A percentile compares a stretch with the other conserved stretches of the same genome.
phyloP scores from a whole-genome alignment of 2,888 invertebrate genomes.

The Aspidiotus rigidus region DNA sequence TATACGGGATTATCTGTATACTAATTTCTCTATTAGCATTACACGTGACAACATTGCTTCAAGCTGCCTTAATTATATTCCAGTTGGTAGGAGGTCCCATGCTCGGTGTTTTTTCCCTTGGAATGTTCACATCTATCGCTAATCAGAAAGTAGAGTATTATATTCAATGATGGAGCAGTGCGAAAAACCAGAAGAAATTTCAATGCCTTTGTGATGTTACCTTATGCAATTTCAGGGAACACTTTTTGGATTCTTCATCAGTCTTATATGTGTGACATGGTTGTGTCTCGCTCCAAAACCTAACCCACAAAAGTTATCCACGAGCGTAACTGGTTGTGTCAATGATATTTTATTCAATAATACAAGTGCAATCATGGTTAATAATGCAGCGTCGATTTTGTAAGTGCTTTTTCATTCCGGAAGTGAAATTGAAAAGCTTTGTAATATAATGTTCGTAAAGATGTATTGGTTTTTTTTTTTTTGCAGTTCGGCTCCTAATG shows the following conservation, averaged over 20 bases:
- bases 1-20: conserved; percentile 66
- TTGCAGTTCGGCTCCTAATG: conserved; percentile 3
- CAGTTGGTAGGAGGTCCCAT: conserved; percentile 80
- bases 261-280: conserved; percentile 64
- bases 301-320: conserved; percentile 48
- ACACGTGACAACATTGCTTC: conserved; percentile 70
- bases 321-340: conserved; percentile 53
- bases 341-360: too few relatives aligned
- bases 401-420: too few relatives aligned
- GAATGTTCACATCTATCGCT: conserved; percentile 50
- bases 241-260: conserved; percentile 53
- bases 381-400: too few relatives aligned
- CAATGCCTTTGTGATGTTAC: not conserved
- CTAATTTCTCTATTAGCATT: conserved; percentile 74
- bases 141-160: conserved; percentile 18
- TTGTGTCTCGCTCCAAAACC: conserved; percentile 77
- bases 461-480: not conserved
- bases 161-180: not conserved
- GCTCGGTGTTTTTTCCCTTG: conserved; percentile 71
- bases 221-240: conserved; percentile 51
- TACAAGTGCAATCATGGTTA: too few relatives aligned
- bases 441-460: too few relatives aligned
- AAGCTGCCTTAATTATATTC: conserved; percentile 75
- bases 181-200: not conserved
- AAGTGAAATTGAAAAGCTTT: too few relatives aligned